A percentile compares a stretch with the other conserved stretches of the same genome.
These are phyloP conservation scores for Mesitornis unicolor DNA, from an alignment of 2,113 vertebrate species.

Conservation along the genomic window DNA sequence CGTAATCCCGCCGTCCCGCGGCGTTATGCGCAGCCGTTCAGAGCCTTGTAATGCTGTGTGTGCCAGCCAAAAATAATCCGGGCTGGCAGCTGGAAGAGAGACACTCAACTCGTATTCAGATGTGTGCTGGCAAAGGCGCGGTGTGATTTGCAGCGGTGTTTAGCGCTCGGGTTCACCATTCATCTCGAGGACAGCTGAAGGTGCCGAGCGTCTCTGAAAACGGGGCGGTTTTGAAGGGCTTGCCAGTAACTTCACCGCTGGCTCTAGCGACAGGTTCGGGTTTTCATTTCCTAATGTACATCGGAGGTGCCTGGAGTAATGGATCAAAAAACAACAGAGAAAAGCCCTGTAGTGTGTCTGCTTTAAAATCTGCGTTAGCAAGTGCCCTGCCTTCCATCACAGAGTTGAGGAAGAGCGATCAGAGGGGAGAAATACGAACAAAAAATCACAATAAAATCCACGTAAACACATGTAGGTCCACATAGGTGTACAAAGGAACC, in stretches of 20 bases:
- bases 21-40: slow-evolving; percentile 2
- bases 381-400: background rate
- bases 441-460: background rate
- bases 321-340: background rate
- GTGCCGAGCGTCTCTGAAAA: slow-evolving; percentile 59
- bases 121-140: slow-evolving; percentile 47
- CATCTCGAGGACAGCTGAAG: slow-evolving; percentile 58
- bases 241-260: background rate
- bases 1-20: background rate
- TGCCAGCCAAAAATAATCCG: slow-evolving; percentile 59
- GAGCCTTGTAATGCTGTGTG: slow-evolving; percentile 25
- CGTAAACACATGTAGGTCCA: rapidly evolving
- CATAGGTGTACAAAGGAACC: background rate
- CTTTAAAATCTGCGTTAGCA: background rate
- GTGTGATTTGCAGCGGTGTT: slow-evolving; percentile 36
- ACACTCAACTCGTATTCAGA: slow-evolving; percentile 61
- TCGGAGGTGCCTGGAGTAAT: background rate
- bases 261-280: background rate
- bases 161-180: slow-evolving; percentile 44
- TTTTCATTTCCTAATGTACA: background rate
- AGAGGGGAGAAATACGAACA: background rate
- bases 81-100: slow-evolving; percentile 48
- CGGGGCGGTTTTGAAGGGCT: slow-evolving; percentile 7
- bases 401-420: too few relatives aligned
- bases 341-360: background rate